Conservation (phyloP, 2,113 vertebrate genomes). For the Clinocottus analis region DNA sequence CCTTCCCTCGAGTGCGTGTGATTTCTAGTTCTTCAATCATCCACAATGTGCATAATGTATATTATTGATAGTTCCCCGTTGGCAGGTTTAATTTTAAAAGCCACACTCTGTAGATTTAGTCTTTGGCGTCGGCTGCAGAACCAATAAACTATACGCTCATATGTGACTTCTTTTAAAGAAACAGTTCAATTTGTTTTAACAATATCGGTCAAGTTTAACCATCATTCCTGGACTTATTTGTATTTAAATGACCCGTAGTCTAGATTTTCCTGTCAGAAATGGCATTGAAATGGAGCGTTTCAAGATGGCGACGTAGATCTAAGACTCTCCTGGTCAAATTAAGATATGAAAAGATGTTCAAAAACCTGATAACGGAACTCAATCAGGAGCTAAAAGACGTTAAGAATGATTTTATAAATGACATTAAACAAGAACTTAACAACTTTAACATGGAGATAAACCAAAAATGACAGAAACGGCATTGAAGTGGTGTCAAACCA, state of each 20-base stretch:
- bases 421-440: too few species aligned
- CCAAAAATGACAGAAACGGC: too few species aligned
- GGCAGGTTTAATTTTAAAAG: slow-evolving; percentile 30
- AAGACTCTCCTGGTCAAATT: too few species aligned
- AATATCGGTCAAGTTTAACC: background rate
- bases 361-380: too few species aligned
- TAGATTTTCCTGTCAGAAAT: background rate
- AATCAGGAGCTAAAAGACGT: too few species aligned
- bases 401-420: too few species aligned
- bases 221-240: background rate
- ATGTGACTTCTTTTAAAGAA: background rate
- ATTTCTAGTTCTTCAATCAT: slow-evolving; percentile 27
- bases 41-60: slow-evolving; percentile 40
- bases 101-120: background rate
- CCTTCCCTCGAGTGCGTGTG: background rate
- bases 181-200: background rate
- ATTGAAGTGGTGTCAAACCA: background rate
- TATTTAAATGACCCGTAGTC: background rate
- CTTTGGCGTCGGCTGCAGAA: background rate
- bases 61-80: slow-evolving; percentile 39
- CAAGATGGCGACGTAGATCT: too few species aligned
- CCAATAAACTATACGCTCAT: background rate
- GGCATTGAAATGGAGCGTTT: background rate
- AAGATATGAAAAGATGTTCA: too few species aligned
- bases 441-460: too few species aligned